Conservation (phyloP, 2,797 vertebrate genomes). For the Sebastolobus alascanus region DNA sequence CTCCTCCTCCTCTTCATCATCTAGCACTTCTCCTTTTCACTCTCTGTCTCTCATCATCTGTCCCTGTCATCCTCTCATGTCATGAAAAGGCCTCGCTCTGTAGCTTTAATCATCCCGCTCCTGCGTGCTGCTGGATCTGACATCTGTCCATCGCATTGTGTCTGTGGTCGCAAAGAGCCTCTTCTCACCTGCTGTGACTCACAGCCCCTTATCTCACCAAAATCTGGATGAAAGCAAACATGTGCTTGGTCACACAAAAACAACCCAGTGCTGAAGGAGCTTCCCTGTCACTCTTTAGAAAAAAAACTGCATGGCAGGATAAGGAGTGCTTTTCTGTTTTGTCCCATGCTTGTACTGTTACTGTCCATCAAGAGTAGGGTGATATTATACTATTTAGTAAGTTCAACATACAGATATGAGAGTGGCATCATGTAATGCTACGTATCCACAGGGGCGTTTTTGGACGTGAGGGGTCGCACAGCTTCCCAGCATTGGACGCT, state of each 20-base stretch:
- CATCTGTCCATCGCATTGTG: constrained; percentile 9
- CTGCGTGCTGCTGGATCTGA: constrained; percentile 17
- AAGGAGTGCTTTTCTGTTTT: not conserved
- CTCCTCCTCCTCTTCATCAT: not conserved
- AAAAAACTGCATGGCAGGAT: not conserved
- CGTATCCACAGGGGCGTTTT: not conserved
- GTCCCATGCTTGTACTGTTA: not conserved
- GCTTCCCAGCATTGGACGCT: not conserved
- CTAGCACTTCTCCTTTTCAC: constrained; percentile 1
- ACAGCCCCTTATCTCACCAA: not conserved
- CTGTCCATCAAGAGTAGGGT: not conserved
- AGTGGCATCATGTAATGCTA: not conserved
- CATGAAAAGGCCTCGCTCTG: constrained; percentile 2
- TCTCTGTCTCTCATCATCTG: not conserved
- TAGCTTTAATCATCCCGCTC: constrained; percentile 38
- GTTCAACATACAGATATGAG: not conserved
- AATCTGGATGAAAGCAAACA: constrained; percentile 29
- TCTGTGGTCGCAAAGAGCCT: constrained; percentile 23
- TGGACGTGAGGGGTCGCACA: not conserved
- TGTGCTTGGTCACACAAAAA: constrained; percentile 6
- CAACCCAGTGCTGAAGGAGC: not conserved
- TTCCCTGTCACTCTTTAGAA: not conserved
- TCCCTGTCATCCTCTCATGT: not conserved
- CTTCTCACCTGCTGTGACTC: constrained; percentile 19
- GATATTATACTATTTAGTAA: not conserved